Percentiles rank a stretch among this genome's conserved stretches.
These are phyloP conservation scores for Circaetus gallicus DNA, from an alignment of 2,113 vertebrate genomes.

Conservation along the genomic window DNA sequence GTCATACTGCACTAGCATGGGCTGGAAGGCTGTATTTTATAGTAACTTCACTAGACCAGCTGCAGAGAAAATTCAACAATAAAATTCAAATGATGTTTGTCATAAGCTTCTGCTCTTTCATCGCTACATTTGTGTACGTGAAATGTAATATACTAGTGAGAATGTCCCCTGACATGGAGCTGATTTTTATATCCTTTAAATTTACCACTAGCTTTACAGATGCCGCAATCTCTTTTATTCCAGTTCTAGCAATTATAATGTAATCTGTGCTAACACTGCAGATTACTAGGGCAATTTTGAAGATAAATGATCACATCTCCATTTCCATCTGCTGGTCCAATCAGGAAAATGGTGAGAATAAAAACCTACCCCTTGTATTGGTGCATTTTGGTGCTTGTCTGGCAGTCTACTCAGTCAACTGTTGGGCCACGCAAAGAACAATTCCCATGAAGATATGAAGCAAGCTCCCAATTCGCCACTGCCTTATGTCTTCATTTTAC, in stretches of 20 bases:
- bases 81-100: slow-evolving; percentile 65
- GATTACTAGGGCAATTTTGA: slow-evolving; percentile 63
- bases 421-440: background rate
- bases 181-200: slow-evolving; percentile 60
- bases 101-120: slow-evolving; percentile 60
- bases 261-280: slow-evolving; percentile 64
- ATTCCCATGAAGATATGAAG: background rate
- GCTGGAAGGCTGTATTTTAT: slow-evolving; percentile 6
- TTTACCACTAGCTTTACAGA: slow-evolving; percentile 65
- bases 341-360: slow-evolving; percentile 47
- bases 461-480: background rate
- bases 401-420: background rate
- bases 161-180: slow-evolving; percentile 59
- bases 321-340: slow-evolving; percentile 63
- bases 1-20: fast-evolving
- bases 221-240: slow-evolving; percentile 63
- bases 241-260: slow-evolving; percentile 57
- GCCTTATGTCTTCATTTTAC: background rate
- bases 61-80: slow-evolving; percentile 52
- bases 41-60: slow-evolving; percentile 50
- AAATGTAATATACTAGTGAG: slow-evolving; percentile 50
- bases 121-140: slow-evolving; percentile 42
- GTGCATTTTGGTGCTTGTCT: slow-evolving; percentile 8
- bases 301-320: slow-evolving; percentile 55
- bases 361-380: slow-evolving; percentile 8